Evolutionary conservation across 2,113 vertebrate species (phyloP).

Genomic region (Alethe castanea): DNA sequence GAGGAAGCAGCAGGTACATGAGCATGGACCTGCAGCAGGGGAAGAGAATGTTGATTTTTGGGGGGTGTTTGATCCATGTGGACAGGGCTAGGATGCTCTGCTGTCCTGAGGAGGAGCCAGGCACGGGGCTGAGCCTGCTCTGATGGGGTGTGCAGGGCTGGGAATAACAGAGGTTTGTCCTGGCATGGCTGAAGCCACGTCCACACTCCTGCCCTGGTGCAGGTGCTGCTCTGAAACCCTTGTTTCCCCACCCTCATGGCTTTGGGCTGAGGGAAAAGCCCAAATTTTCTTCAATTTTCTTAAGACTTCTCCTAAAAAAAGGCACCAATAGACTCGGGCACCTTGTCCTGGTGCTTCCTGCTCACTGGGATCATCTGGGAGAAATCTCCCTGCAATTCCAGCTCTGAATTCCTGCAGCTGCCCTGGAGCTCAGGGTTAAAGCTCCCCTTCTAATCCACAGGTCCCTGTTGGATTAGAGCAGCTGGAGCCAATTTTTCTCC

Average conservation of each 20-base stretch:
- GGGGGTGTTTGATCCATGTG: not conserved
- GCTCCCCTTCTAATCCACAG: not conserved
- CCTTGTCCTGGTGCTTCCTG: not conserved
- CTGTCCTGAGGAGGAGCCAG: not conserved
- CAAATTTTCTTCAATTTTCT: not conserved
- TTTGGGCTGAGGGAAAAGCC: not conserved
- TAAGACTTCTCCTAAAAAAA: not conserved
- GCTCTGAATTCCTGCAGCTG: not conserved
- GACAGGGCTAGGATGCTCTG: not conserved
- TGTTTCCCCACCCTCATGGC: not conserved
- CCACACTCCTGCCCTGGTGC: not conserved
- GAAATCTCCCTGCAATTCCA: rapidly evolving
- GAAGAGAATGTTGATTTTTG: not conserved
- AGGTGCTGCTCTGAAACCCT: not conserved
- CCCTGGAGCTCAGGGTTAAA: rapidly evolving
- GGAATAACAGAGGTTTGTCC: rapidly evolving
- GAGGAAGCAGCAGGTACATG: not conserved
- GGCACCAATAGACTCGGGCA: not conserved
- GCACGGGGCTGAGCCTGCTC: not conserved
- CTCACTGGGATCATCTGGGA: not conserved
- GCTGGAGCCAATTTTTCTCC: not conserved
- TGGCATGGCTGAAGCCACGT: rapidly evolving
- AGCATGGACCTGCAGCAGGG: not conserved
- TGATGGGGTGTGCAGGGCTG: not conserved
- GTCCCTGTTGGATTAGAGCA: not conserved